phyloP scores from a whole-genome alignment of 1,140 invertebrate species.

The Macrocentrus cingulum region DNA sequence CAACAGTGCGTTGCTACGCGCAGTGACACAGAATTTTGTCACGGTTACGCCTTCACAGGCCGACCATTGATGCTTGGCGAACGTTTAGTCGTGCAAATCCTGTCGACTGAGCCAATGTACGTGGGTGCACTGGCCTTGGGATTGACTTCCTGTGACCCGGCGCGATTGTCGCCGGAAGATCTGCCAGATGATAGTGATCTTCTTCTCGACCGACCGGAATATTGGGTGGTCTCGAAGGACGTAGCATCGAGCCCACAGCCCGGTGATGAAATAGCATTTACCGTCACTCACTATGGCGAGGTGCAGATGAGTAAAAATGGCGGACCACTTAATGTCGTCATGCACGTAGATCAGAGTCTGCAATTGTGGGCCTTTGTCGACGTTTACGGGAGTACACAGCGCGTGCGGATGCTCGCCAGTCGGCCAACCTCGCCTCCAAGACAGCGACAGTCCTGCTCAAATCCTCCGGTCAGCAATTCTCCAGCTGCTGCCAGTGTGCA shows the following conservation, averaged over 20 bases:
- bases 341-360: conserved; percentile 91
- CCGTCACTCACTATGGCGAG: conserved; percentile 80
- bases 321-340: conserved; percentile 76
- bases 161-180: conserved; percentile 69
- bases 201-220: conserved; percentile 90
- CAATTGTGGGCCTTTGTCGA: conserved; percentile 94
- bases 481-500: conserved; percentile 35
- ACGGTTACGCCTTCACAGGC: conserved; percentile 91
- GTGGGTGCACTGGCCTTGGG: conserved; percentile 88
- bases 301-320: conserved; percentile 88
- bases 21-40: conserved; percentile 83
- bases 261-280: conserved; percentile 90
- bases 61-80: conserved; percentile 83
- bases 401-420: conserved; percentile 72
- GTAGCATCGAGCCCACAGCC: conserved; percentile 80
- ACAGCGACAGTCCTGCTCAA: conserved; percentile 37
- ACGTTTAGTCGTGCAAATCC: conserved; percentile 82
- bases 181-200: conserved; percentile 92
- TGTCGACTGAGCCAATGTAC: conserved; percentile 82
- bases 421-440: conserved; percentile 48
- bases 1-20: conserved; percentile 80
- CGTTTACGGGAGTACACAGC: conserved; percentile 90
- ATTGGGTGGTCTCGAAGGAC: conserved; percentile 95
- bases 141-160: conserved; percentile 90
- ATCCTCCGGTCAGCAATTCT: conserved; percentile 36